These are phyloP conservation scores for Lasioglossum villosulum DNA, from an alignment of 2,888 invertebrate genomes.

Conservation along the genomic window DNA sequence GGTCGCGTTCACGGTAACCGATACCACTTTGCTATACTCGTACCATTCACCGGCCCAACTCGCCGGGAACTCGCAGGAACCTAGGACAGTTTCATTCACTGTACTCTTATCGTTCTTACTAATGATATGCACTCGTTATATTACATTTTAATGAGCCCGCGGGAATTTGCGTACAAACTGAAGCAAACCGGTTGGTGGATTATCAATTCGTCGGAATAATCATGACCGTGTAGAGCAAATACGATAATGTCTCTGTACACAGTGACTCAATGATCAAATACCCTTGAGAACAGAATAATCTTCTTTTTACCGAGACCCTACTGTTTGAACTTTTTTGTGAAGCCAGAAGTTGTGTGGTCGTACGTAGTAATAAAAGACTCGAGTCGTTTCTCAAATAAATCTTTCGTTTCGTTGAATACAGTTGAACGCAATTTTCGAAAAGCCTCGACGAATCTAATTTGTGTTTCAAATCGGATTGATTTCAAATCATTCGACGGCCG, in stretches of 20 bases:
- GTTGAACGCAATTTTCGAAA: not conserved
- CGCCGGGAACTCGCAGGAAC: constrained; percentile 89
- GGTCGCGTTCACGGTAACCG: constrained; percentile 83
- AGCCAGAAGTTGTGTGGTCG: not conserved
- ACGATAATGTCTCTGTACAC: not conserved
- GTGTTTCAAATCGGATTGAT: not conserved
- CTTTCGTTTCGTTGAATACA: not conserved
- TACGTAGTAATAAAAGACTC: not conserved
- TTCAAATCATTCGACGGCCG: not conserved
- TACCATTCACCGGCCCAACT: constrained; percentile 91
- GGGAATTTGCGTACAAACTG: not conserved
- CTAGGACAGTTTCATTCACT: constrained; percentile 84
- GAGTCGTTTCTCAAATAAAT: not conserved
- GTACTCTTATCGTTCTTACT: not conserved
- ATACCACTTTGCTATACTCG: constrained; percentile 87
- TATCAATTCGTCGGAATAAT: not conserved
- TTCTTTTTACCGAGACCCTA: not conserved
- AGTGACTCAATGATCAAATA: not conserved
- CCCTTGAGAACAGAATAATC: not conserved
- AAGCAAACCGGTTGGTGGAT: not conserved
- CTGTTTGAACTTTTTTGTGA: too few species aligned
- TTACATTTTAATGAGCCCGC: not conserved
- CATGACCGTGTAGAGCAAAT: not conserved
- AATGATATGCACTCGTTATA: not conserved
- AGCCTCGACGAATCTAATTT: not conserved